Conservation (phyloP, 2,888 invertebrate species). For the Melieria omissa region DNA sequence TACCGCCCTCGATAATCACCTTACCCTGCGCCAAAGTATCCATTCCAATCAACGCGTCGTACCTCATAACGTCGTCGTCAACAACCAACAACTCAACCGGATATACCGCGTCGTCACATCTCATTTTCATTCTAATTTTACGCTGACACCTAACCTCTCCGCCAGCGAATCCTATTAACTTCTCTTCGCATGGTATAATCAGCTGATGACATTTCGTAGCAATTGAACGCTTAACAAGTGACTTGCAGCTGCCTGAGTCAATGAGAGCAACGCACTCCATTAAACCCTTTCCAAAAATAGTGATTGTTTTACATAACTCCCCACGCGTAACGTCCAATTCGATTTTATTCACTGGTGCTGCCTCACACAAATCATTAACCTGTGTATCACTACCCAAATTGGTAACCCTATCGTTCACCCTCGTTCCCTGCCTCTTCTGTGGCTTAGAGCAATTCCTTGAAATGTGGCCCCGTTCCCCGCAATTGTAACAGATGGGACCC, state of each 20-base stretch:
- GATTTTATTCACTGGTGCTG: no score
- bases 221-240: background rate
- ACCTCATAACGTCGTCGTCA: conserved; percentile 3
- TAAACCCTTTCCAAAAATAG: background rate
- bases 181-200: background rate
- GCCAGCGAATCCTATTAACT: no score
- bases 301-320: background rate
- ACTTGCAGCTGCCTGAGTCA: conserved; percentile 6
- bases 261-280: background rate
- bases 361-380: no score
- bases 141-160: no score
- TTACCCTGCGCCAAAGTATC: conserved; percentile 5
- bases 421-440: conserved; percentile 13
- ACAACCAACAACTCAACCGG: background rate
- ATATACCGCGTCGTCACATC: no score
- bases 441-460: conserved; percentile 39
- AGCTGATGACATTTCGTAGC: background rate
- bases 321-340: no score
- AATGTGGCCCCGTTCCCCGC: conserved; percentile 36
- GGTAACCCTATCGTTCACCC: no score
- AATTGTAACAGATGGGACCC: conserved; percentile 38
- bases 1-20: background rate
- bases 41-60: conserved; percentile 11
- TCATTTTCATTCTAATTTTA: no score
- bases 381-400: no score